Evolutionary conservation across 1,140 invertebrate species (phyloP).

Genomic region (Neodiprion fabricii): DNA sequence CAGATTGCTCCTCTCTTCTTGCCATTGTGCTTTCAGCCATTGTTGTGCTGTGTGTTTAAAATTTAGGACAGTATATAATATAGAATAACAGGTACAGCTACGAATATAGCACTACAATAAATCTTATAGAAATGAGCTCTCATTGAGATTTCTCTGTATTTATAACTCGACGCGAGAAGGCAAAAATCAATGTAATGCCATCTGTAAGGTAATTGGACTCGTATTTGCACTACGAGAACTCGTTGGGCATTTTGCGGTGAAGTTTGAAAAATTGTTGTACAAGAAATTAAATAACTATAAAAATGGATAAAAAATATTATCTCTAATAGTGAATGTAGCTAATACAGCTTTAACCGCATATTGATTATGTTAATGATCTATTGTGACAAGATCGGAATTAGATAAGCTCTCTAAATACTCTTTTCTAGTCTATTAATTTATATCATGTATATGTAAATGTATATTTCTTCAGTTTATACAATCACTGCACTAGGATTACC

Average conservation of each 20-base stretch:
- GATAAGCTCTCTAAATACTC: constrained; percentile 4
- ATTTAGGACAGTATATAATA: background rate
- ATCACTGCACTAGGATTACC: too few species aligned
- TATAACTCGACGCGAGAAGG: too few species aligned
- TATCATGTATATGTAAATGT: background rate
- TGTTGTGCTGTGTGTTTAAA: constrained; percentile 2
- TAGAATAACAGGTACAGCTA: background rate
- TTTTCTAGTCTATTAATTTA: constrained; percentile 8
- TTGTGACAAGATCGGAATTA: background rate
- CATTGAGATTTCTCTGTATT: too few species aligned
- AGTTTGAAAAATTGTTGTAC: background rate
- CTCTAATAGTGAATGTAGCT: background rate
- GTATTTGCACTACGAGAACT: too few species aligned
- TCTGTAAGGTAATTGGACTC: too few species aligned
- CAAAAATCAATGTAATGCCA: too few species aligned
- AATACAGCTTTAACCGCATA: background rate
- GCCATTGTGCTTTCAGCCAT: constrained; percentile 6
- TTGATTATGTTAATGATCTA: constrained; percentile 1
- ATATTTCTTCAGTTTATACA: too few species aligned
- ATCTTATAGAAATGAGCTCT: too few species aligned
- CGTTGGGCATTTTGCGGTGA: background rate
- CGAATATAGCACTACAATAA: background rate
- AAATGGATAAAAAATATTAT: background rate
- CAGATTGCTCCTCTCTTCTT: background rate
- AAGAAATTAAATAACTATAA: background rate